Conservation (phyloP, 2,113 vertebrate species). For the Dryoscopus gambensis region DNA sequence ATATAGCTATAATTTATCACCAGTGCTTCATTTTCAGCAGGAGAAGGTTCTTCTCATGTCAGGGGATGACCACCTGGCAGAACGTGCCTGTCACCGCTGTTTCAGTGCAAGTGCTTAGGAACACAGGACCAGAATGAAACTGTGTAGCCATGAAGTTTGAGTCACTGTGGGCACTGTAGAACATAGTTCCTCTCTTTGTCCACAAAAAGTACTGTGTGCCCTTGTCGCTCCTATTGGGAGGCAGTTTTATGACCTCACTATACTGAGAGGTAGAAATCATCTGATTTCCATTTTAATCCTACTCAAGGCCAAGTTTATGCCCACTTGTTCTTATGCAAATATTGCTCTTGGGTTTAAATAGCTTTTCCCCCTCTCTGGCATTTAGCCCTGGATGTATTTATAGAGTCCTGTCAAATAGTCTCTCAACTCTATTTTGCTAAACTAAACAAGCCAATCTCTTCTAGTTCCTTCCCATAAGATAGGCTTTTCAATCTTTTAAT, state of each 20-base stretch:
- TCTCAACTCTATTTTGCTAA: slow-evolving; percentile 36
- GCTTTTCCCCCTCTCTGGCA: slow-evolving; percentile 37
- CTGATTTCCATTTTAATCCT: slow-evolving; percentile 22
- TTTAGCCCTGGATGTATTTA: slow-evolving; percentile 51
- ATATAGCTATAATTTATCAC: neutral
- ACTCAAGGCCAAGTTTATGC: slow-evolving; percentile 43
- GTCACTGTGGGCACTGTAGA: neutral
- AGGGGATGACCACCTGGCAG: neutral
- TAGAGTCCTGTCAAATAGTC: slow-evolving; percentile 39
- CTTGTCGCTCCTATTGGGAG: neutral
- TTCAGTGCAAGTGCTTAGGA: neutral
- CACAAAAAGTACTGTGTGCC: neutral
- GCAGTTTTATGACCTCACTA: neutral
- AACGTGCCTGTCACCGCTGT: accelerated
- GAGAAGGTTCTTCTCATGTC: neutral
- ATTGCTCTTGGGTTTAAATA: slow-evolving; percentile 58
- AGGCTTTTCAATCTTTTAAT: slow-evolving; percentile 42
- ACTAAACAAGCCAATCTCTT: slow-evolving; percentile 53
- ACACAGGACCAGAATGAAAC: neutral
- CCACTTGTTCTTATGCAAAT: slow-evolving; percentile 56
- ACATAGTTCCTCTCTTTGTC: neutral
- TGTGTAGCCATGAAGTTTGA: neutral
- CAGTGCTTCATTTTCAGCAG: neutral
- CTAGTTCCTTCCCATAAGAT: slow-evolving; percentile 39
- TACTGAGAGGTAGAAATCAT: neutral